Base-by-base conservation (phyloP, 2,888 invertebrate species). In the Cactoblastis cactorum region DNA sequence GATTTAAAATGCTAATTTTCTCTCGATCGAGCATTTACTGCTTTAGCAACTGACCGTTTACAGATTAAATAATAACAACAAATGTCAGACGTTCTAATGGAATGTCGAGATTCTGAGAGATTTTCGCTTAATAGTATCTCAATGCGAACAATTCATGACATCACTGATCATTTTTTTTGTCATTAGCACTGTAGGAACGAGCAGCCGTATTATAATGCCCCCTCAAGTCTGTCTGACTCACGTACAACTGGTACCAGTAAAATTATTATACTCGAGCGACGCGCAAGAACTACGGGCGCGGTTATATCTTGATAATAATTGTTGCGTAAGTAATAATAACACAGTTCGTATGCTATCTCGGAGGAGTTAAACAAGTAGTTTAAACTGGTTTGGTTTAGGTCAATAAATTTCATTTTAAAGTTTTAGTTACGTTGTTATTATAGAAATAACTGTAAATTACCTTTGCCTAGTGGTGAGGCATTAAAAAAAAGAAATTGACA, bases 141-240 rank as follows among this genome's bases (percentile, higher is more conserved):
- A 64, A 60, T 63, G 56, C 53, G 56, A 60, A 56, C 60, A 59
- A 56, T 49, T 53, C 69, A 73, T 81, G 80, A 80, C 67, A 71
- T 80, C 77, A 79, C 55, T 67, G 65, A 65, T 70, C 62, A 65
- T 70, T 74, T 79, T 74, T 79, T 76, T 77, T 78, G 71, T 67
- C 68, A 77, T 74, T 76, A 76, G 64, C 71, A 71, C 66, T 60
- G 17, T 11, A 2, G 60, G 45, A 53, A 53, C 55, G 52, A 53
- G 54, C 39, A 53, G 45, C 14, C 53, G 58, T 60, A 67, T 73
- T 73, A 75, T 75, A 67, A 67, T 62, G 54, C 49, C 35, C n/a
- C 9, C 63, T 57, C 62, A 56, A 59, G 59, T 66, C 61, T 67
- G 59, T 60, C 60, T 74, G 65, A 67, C 57, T 62, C 62, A 65